Evolutionary conservation across 2,113 vertebrate genomes (phyloP), one percentile per base, ranked within the genome.

Genomic region (Pygoscelis adeliae): DNA sequence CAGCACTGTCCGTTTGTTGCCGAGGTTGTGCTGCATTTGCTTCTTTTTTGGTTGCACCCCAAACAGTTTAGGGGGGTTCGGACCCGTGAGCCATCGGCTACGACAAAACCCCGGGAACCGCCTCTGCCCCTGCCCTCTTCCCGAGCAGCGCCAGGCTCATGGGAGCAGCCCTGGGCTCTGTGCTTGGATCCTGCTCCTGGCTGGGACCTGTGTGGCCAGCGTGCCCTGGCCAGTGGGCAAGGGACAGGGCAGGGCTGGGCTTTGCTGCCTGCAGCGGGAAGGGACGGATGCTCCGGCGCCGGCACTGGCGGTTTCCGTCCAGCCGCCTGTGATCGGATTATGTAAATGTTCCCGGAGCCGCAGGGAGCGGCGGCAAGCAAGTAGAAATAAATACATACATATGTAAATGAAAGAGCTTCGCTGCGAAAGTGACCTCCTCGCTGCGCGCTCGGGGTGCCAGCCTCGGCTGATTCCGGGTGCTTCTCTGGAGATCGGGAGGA

Each of bases 381-480:
- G 65, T 20, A 91, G 86, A 72, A 92, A 84, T 56, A 87, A 92
- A 87, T 71, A 93, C 85, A 88, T 13, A 42, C 44, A 17, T 36
- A 40, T 71, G 86, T 50, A 72, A 78, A 67, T 87, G 62, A 15
- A 21, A 29, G 83, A 82, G 81, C 83, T 18, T 13, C 2, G 2
- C 83, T 59, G 56, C 0, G 1, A 80, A 96, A 91, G 96, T 96
- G 70, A 94, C 95, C 78, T 82, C 50, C 16, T 25, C 1, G 3
- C 34, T n/a, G 49, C 0, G 3, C 2, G 26, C 62, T 34, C 49
- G 2, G 69, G 27, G n/a, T 44, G 79, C 21, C 59, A 77, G 70
- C 59, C 65, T 18, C 0, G 0, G 20, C 42, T 0, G 0, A 6
- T 21, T 9, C 42, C 0, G 0, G 32, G 13, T 27, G 27, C 59